A percentile compares a stretch with the other conserved stretches of the same genome.
phyloP scores from a whole-genome alignment of 2,888 invertebrate genomes.

The Eremobia ochroleuca region DNA sequence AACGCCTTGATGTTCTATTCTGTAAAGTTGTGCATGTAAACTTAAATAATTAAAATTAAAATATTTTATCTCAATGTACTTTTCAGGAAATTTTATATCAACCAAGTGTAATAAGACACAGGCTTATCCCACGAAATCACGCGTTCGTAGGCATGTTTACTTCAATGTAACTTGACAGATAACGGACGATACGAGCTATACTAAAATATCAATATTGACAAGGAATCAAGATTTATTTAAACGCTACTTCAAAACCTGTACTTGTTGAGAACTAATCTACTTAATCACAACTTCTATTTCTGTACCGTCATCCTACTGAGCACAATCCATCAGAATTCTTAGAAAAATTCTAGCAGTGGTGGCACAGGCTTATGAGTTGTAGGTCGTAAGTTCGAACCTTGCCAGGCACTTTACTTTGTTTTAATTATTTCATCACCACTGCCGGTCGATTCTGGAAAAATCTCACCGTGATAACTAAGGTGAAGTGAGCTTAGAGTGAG shows the following conservation, averaged over 20 bases:
- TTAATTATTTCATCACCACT: not conserved
- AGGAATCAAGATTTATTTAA: slow-evolving; percentile 39
- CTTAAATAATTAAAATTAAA: too few species aligned
- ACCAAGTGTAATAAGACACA: not conserved
- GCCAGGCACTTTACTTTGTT: not conserved
- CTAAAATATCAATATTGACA: slow-evolving; percentile 48
- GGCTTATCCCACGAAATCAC: slow-evolving; percentile 1
- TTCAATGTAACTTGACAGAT: slow-evolving; percentile 54
- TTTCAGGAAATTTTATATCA: too few species aligned
- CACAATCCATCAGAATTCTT: not conserved
- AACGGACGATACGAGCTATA: slow-evolving; percentile 39
- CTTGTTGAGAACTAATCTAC: slow-evolving; percentile 13
- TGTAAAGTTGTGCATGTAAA: too few species aligned
- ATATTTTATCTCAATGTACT: too few species aligned
- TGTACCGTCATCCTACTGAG: slow-evolving; percentile 2
- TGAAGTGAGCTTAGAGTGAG: too few species aligned
- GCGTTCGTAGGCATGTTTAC: slow-evolving; percentile 16
- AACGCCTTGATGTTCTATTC: too few species aligned
- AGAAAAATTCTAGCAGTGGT: not conserved
- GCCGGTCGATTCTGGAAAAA: too few species aligned
- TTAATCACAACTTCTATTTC: slow-evolving; percentile 12
- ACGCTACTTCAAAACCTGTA: slow-evolving; percentile 37
- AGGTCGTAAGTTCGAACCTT: not conserved
- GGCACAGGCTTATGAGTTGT: not conserved
- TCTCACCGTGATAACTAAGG: too few species aligned